phyloP scores from a whole-genome alignment of 2,888 invertebrate genomes.

The Noctua fimbriata region DNA sequence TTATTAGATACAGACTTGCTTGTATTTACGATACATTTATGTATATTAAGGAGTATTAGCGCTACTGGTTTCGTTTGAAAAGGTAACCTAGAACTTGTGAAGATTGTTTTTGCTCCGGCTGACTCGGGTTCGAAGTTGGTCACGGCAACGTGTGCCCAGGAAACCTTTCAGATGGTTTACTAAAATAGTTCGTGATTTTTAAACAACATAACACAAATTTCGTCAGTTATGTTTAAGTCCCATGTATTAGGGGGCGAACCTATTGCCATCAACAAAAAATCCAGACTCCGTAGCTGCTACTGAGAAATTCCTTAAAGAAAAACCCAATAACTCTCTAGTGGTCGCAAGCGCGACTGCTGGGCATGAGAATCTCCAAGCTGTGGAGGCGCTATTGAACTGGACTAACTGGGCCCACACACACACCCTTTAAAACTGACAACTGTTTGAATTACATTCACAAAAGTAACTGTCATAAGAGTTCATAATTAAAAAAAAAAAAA shows the following conservation, averaged over 20 bases:
- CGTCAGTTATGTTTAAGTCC: too few relatives aligned
- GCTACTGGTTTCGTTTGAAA: slow-evolving; percentile 11
- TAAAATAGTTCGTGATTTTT: neutral
- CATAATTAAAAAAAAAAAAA: neutral
- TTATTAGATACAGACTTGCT: slow-evolving; percentile 37
- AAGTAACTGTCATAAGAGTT: neutral
- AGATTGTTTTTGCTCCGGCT: neutral
- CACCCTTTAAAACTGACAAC: neutral
- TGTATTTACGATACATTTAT: slow-evolving; percentile 38
- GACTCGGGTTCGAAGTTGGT: neutral
- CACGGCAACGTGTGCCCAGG: neutral
- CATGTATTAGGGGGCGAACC: too few relatives aligned
- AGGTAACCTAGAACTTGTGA: neutral
- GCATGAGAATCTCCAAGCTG: too few relatives aligned
- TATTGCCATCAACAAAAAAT: too few relatives aligned
- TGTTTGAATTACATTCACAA: neutral
- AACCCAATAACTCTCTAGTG: too few relatives aligned
- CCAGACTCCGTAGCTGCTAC: too few relatives aligned
- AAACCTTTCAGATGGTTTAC: neutral
- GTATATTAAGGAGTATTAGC: neutral
- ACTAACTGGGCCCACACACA: neutral
- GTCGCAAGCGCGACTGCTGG: too few relatives aligned
- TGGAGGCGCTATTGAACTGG: neutral
- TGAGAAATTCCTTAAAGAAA: too few relatives aligned
- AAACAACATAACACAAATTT: too few relatives aligned